Evolutionary conservation across 2,888 invertebrate species (phyloP), one percentile per base, ranked within the genome.

Genomic region (Chironomus riparius): DNA sequence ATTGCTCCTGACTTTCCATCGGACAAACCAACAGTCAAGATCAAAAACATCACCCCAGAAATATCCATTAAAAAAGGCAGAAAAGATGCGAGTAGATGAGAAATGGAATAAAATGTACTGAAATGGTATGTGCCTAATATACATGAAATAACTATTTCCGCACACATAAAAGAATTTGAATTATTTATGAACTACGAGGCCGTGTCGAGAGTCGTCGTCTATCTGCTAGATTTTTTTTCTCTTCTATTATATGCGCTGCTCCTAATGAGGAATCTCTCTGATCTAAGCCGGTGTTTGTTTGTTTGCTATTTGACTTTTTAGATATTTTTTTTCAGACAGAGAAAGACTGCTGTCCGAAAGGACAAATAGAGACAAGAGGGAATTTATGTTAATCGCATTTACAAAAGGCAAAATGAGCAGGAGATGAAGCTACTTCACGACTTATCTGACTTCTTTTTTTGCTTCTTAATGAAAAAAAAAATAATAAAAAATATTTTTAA

Each of bases 181-280:
- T 74, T 74, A 74, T 74, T 74, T 74, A 74, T 74, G 74, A 74
- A 74, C 68, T 74, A 68, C 24, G 74, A 18, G 18, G 62, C 28
- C 28, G 47, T 65, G 68, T 28, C 68, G 21, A 48, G 48, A 48
- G 48, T 50, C 18, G n/a, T 56, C 56, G n/a, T 56, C 50, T 50
- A 18, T 56, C 56, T 18, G 5, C 38, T 10, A 38, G 38, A 38
- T 38, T 38, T 38, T 56, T 56, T 7, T 56, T 56, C 28, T 28
- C 24, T 50, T 50, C 56, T 56, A 56, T 15, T 38, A 56, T 18
- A 56, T 56, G 56, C 18, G 18, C 18, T 56, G 56, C 56, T 56
- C 56, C 56, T 56, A 56, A 56, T 56, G 56, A 56, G 56, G 56
- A 56, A 56, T 56, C 15, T 56, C 56, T 56, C 18, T 56, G 56